These are phyloP conservation scores for Oryctes rhinoceros DNA, from an alignment of 1,140 invertebrate genomes.

Conservation along the genomic window DNA sequence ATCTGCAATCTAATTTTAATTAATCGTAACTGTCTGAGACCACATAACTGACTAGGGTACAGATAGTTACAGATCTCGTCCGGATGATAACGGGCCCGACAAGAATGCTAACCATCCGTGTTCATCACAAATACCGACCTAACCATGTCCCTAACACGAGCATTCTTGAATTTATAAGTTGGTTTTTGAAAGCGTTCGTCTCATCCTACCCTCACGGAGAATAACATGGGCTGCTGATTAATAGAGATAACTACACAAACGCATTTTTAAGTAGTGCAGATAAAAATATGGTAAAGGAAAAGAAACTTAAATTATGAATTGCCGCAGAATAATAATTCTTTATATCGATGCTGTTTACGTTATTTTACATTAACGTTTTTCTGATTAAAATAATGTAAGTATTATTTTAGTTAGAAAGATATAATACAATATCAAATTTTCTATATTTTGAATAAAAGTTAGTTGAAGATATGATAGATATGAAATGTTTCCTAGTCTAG, in stretches of 20 bases:
- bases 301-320: conserved; percentile 15
- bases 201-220: conserved; percentile 23
- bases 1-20: conserved; percentile 57
- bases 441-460: too few species aligned
- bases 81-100: conserved; percentile 48
- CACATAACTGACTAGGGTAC: conserved; percentile 50
- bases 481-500: too few species aligned
- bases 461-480: too few species aligned
- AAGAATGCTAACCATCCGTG: conserved; percentile 52
- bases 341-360: background rate
- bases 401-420: too few species aligned
- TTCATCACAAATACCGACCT: conserved; percentile 52
- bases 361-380: background rate
- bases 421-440: too few species aligned
- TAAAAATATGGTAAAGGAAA: conserved; percentile 5
- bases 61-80: conserved; percentile 51
- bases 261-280: conserved; percentile 36
- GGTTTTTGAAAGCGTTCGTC: conserved; percentile 35
- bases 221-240: conserved; percentile 29
- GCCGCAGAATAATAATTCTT: background rate
- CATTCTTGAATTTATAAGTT: conserved; percentile 43
- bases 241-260: conserved; percentile 36
- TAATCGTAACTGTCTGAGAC: conserved; percentile 54
- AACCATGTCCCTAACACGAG: conserved; percentile 45
- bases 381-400: too few species aligned